Base-by-base conservation (phyloP, 1,140 invertebrate species). In the Myzus persicae region DNA sequence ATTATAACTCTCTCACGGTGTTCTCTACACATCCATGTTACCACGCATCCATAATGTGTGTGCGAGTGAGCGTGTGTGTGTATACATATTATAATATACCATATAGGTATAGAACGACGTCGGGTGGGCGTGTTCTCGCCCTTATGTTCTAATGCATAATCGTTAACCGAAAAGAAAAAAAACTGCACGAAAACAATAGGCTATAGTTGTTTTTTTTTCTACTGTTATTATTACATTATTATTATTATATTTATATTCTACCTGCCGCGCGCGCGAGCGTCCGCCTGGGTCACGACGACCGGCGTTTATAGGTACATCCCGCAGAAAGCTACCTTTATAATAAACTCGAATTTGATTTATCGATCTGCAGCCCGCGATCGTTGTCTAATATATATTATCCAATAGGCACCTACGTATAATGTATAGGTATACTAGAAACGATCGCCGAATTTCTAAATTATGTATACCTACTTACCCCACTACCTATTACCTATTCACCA, bases 1-100 rank as follows among this genome's bases (percentile, higher is more conserved):
- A 92, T 92, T 92, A 92, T 93, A 93, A 93, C 46, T 93, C 91
- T 93, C 91, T 93, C 91, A 93, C 91, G 91, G 91, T 93, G 91
- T 51, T 84, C 91, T 38, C 91, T n/a, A 20, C 59, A 40, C 31
- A 20, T 76, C 24, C 22, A 36, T 82, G 81, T 82, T 36, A 40
- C 81, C 81, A 36, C 36, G 81, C 81, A 82, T 36, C 81, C 24
- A 84, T 84, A 84, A 24, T 26, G 22, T 11, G 22, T 24, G 36
- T 22, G 6, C 22, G 76, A 8, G 76, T 26, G 22, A 42, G 20
- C 42, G 26, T 87, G 26, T 42, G 40, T 76, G 40, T 24, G 9
- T 90, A 2, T 76, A n/a, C 31, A 76, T 76, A 76, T 76, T 76
- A 76, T 76, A 76, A 76, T 76, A 76, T n/a, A 76, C 31, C 59